These are phyloP conservation scores for Gadus macrocephalus DNA, from an alignment of 2,113 vertebrate genomes.

Conservation along the genomic window DNA sequence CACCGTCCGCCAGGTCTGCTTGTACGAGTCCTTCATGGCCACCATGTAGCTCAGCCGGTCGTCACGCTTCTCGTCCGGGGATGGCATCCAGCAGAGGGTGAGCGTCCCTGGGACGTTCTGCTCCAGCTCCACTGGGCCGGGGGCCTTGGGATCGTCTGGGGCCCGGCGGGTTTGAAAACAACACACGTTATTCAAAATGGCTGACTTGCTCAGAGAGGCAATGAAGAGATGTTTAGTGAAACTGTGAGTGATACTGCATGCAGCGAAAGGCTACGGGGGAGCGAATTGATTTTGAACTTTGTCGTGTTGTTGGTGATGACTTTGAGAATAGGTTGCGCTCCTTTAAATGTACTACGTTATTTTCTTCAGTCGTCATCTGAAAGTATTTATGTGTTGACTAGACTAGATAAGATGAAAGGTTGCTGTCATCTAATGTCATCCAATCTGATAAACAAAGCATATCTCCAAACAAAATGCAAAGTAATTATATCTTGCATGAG, in stretches of 20 bases:
- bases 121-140: conserved; percentile 75
- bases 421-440: too few relatives aligned
- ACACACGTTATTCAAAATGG: too few relatives aligned
- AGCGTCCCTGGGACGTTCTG: conserved; percentile 81
- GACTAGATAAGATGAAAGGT: too few relatives aligned
- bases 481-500: not conserved
- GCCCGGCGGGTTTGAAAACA: not conserved
- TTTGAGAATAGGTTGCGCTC: not conserved
- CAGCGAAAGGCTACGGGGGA: not conserved
- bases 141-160: conserved; percentile 78
- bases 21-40: conserved; percentile 73
- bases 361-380: too few relatives aligned
- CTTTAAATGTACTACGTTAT: too few relatives aligned
- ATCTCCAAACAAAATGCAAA: too few relatives aligned
- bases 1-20: conserved; percentile 70
- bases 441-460: too few relatives aligned
- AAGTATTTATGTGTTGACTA: too few relatives aligned
- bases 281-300: not conserved
- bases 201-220: not conserved
- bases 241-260: not conserved
- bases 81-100: conserved; percentile 81
- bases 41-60: conserved; percentile 78
- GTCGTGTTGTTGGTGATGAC: not conserved
- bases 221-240: not conserved
- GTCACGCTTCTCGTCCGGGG: conserved; percentile 79